Evolutionary conservation across 2,113 vertebrate genomes (phyloP).

Genomic region (Muscicapa adusta): DNA sequence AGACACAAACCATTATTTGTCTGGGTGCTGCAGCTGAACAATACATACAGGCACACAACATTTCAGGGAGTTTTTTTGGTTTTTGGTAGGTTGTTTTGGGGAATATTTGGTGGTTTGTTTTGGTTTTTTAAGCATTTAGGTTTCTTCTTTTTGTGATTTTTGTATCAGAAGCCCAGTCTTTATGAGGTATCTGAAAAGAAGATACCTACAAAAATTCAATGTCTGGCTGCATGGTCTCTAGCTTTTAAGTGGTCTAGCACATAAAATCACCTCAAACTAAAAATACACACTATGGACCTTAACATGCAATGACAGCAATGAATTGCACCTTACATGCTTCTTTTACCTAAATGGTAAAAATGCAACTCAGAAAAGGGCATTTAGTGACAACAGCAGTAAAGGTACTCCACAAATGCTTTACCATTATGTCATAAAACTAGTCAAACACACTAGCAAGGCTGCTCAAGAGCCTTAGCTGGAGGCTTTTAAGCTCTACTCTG

Average conservation of each 20-base stretch:
- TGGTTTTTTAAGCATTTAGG: not conserved
- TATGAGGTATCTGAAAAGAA: not conserved
- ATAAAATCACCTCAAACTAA: not conserved
- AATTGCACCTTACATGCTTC: not conserved
- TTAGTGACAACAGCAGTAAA: not conserved
- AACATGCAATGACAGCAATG: not conserved
- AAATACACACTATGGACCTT: rapidly evolving
- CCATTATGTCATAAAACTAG: not conserved
- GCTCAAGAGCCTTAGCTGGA: not conserved
- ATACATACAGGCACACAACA: not conserved
- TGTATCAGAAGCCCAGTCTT: not conserved
- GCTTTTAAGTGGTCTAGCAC: not conserved
- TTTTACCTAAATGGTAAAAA: not conserved
- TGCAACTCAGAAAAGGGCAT: not conserved
- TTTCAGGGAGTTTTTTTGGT: not conserved
- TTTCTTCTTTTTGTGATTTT: not conserved
- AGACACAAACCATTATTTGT: not conserved
- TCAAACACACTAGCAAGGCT: not conserved
- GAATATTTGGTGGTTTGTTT: not conserved
- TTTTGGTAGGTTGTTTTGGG: not conserved
- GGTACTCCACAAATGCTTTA: not conserved
- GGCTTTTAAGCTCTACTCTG: not conserved
- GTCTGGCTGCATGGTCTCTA: not conserved
- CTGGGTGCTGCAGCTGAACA: not conserved
- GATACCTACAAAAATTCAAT: not conserved